Conservation (phyloP, 2,888 invertebrate genomes). For the Myopa tessellatipennis region DNA sequence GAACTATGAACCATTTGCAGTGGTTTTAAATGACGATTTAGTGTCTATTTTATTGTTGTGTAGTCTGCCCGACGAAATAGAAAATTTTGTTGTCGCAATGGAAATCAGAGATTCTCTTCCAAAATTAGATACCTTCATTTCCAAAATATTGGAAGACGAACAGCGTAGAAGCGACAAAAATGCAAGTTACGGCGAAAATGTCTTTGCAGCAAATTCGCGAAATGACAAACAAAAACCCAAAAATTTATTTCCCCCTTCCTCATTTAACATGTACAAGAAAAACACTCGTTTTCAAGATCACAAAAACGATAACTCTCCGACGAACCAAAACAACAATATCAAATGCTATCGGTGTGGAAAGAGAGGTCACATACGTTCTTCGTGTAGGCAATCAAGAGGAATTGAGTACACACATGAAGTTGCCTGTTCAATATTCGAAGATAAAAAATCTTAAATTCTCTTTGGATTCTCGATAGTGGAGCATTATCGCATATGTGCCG, state of each 20-base stretch:
- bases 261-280: not conserved
- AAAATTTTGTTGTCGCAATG: conserved; percentile 43
- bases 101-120: conserved; percentile 44
- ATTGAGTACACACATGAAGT: no score
- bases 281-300: not conserved
- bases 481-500: no score
- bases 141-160: conserved; percentile 42
- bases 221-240: conserved; percentile 2
- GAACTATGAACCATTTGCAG: no score
- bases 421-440: no score
- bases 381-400: not conserved
- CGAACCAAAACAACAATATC: conserved; percentile 27
- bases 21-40: conserved; percentile 40
- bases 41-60: conserved; percentile 42
- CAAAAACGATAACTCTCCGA: not conserved
- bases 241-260: not conserved
- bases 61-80: conserved; percentile 26
- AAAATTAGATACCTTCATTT: conserved; percentile 12
- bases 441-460: no score
- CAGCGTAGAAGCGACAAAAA: conserved; percentile 33
- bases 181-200: conserved; percentile 13
- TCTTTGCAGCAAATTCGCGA: conserved; percentile 35
- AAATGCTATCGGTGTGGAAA: conserved; percentile 45
- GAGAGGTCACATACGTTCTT: conserved; percentile 43
- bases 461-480: no score